Percentiles rank a stretch among this genome's conserved stretches.
phyloP scores from a whole-genome alignment of 2,888 invertebrate species.

The Julus scandinavius region DNA sequence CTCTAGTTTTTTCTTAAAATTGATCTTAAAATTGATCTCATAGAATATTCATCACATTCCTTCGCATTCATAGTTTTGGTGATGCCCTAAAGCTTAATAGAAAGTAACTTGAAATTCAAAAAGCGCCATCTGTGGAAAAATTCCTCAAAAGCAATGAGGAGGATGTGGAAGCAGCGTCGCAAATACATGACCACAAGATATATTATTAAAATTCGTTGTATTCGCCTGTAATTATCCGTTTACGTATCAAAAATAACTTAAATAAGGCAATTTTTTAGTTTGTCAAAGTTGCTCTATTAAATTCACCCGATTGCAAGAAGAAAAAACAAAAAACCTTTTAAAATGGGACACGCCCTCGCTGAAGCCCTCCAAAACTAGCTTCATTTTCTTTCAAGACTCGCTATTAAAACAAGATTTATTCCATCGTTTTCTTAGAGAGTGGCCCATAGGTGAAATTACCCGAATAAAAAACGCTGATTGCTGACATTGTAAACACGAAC shows the following conservation, averaged over 20 bases:
- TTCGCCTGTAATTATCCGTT: background rate
- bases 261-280: background rate
- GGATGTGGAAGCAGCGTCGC: too few species aligned
- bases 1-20: too few species aligned
- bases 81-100: too few species aligned
- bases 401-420: constrained; percentile 43
- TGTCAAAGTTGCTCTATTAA: background rate
- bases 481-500: constrained; percentile 30
- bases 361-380: background rate
- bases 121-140: too few species aligned
- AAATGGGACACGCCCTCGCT: constrained; percentile 24
- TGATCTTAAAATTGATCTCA: too few species aligned
- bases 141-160: too few species aligned
- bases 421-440: constrained; percentile 26
- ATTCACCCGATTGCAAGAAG: background rate
- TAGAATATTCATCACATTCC: too few species aligned
- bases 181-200: background rate
- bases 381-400: background rate
- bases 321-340: background rate
- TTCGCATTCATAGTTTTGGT: too few species aligned
- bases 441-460: constrained; percentile 37
- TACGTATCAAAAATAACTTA: background rate
- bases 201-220: constrained; percentile 17
- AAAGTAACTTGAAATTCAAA: too few species aligned
- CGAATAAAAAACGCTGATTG: constrained; percentile 36